Evolutionary conservation across 2,888 invertebrate species (phyloP).

Genomic region (Tetranychus piercei): DNA sequence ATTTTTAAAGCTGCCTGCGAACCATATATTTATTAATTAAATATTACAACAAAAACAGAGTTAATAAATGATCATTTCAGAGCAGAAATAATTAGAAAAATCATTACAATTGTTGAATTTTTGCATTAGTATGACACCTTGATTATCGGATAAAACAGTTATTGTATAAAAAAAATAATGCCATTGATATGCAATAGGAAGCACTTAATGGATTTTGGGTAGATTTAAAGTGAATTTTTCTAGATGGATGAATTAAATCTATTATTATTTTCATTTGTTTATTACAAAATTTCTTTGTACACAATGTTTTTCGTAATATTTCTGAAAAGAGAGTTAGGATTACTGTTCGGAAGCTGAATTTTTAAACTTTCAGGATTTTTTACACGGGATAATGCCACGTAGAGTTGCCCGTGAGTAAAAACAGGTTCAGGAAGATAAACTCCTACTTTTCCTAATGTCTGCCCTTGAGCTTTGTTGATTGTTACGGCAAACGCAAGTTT

Average conservation of each 20-base stretch:
- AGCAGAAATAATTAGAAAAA: too few species aligned
- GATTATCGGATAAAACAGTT: too few species aligned
- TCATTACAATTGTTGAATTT: too few species aligned
- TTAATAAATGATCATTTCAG: too few species aligned
- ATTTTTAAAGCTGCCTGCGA: too few species aligned
- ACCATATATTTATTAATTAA: too few species aligned
- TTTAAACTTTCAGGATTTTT: background rate
- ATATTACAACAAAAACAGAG: too few species aligned
- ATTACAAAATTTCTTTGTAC: background rate
- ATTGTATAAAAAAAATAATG: too few species aligned
- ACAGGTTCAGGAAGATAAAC: constrained; percentile 22
- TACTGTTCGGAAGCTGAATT: background rate
- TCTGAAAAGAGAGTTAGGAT: background rate
- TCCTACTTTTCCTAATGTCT: constrained; percentile 22
- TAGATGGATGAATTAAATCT: background rate
- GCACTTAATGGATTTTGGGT: too few species aligned
- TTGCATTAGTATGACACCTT: too few species aligned
- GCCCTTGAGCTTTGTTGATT: constrained; percentile 26
- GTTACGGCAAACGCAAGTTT: constrained; percentile 24
- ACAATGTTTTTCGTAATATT: background rate
- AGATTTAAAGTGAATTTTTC: too few species aligned
- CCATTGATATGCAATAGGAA: too few species aligned
- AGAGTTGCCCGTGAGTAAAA: constrained; percentile 30
- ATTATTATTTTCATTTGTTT: background rate
- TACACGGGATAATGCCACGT: constrained; percentile 27